These are phyloP conservation scores for Oreocharis arfaki DNA, from an alignment of 2,113 vertebrate species.

Conservation along the genomic window DNA sequence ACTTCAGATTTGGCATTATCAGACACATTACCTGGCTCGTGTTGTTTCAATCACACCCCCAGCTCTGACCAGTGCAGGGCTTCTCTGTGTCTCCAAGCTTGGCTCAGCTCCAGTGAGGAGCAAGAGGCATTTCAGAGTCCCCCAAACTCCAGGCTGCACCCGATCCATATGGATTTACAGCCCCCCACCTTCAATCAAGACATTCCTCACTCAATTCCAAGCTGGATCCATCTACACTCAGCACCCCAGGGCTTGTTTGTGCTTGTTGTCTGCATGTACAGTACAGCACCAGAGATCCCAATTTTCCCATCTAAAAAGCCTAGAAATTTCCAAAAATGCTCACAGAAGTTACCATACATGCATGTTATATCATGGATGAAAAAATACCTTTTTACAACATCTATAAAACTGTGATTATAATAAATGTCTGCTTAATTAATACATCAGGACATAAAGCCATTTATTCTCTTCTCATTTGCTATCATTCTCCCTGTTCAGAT, in stretches of 20 bases:
- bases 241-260: background rate
- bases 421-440: slow-evolving; percentile 81
- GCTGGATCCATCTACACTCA: background rate
- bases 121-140: background rate
- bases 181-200: background rate
- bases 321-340: background rate
- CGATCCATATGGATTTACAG: background rate
- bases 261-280: background rate
- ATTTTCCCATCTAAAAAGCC: background rate
- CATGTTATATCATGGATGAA: slow-evolving; percentile 27
- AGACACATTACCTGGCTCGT: background rate
- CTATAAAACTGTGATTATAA: slow-evolving; percentile 76
- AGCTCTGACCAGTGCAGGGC: background rate
- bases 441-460: slow-evolving; percentile 75
- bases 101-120: background rate
- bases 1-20: background rate
- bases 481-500: slow-evolving; percentile 70
- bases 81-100: background rate
- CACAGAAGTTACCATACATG: slow-evolving; percentile 22
- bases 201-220: background rate
- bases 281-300: background rate
- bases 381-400: slow-evolving; percentile 72
- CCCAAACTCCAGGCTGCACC: background rate
- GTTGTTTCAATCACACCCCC: background rate
- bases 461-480: slow-evolving; percentile 75